Base-by-base conservation (phyloP, 2,888 invertebrate species). In the Sarcophaga caerulescens region DNA sequence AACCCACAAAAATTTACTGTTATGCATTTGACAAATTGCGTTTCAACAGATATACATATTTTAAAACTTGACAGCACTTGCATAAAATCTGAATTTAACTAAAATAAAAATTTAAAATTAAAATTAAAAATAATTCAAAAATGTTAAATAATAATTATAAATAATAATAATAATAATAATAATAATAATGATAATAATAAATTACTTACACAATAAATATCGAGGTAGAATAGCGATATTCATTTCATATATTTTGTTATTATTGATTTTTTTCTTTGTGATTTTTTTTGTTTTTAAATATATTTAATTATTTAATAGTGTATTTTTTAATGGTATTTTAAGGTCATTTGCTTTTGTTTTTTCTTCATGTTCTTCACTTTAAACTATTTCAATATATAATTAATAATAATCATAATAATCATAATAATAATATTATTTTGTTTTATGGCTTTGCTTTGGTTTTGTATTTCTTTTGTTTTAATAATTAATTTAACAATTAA, bases 171-270 rank as follows among this genome's bases (percentile, higher is more conserved):
- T 78, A 65, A 23, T n/a, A 19, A 71, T 6, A 70, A 44, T 25
- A 47, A 47, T 78, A 66, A 45, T 35, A 78, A 81, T n/a, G 14
- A 78, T 25, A 35, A 63, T 45, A 44, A 19, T 45, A 60, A 60
- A 25, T 45, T 73, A 35, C 2, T 45, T 35, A 35, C 35, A 75
- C 35, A 75, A 79, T 68, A 85, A 82, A 85, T 84, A 86, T 81
- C 86, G 86, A 86, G 83, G 86, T 86, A 86, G 81, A 73, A 75
- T 45, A 86, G 81, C 86, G 77, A 86, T 81, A 84, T 86, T 83
- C 62, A 71, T 79, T 69, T 69, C 12, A 65, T 79, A 71, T 69
- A 45, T 65, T 47, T 21, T 77, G 47, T 77, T 47, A 75, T 21
- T 25, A 57, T 63, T 65, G 65, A 47, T 44, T 25, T 62, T 21